Evolutionary conservation across 2,888 invertebrate species (phyloP), one percentile per base, ranked within the genome.

Genomic region (Chromoteleia sp.): DNA sequence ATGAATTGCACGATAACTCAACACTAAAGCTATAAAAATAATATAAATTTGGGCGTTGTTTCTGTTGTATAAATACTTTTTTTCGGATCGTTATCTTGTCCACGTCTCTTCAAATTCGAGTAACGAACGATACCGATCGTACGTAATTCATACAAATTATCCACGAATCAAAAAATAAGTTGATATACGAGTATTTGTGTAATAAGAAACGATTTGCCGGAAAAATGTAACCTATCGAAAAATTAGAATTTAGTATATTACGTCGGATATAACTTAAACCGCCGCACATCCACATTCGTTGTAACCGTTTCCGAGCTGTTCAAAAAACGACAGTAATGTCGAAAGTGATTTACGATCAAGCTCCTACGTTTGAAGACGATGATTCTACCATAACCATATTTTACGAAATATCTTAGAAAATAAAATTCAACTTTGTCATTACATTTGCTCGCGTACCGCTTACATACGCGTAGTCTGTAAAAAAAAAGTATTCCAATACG

Each of bases 301-400:
- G 74, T 65, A 74, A 63, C 54, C 74, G 74, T 74, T 74, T 74
- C 74, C 74, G 74, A 74, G 56, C 63, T 56, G 54, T 74, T 74
- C 54, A 63, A 74, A 74, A 74, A 74, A 74, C 63, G 73, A 74
- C 73, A 74, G 73, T 74, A 74, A 74, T 74, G 73, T 74, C 73
- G 73, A 71, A 71, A 14, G 29, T 50, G 73, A 73, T 73, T 73
- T 73, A 73, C 61, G 61, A 41, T 29, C 61, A 30, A 54, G 73
- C 73, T 73, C 43, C 43, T 61, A 61, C 61, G 41, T 52, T 61
- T 54, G 52, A 54, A 54, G 61, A 61, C 61, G 61, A 73, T 43
- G 73, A 73, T 61, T 73, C 73, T 15, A 43, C 61, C 52, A 54
- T 73, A 73, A 73, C 73, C 73, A 61, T 73, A 73, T 61, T 73